Evolutionary conservation across 2,113 vertebrate species (phyloP).

Genomic region (Pomatostomus ruficeps): DNA sequence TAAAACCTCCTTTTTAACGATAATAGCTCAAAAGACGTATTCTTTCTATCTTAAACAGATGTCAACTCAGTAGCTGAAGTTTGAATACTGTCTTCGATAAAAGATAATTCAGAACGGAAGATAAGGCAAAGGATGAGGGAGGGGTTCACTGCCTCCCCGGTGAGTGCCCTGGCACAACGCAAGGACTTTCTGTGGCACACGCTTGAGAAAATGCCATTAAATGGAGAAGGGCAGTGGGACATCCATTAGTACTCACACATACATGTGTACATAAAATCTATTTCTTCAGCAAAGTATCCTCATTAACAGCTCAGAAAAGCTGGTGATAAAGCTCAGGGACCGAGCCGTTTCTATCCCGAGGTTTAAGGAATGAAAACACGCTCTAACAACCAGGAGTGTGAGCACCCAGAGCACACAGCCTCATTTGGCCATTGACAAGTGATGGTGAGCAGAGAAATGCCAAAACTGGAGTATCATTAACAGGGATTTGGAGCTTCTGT

Average conservation of each 20-base stretch:
- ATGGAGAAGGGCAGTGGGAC: background rate
- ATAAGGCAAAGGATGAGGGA: background rate
- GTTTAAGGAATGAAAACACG: background rate
- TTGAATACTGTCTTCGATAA: background rate
- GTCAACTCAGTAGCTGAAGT: background rate
- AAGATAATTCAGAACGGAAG: background rate
- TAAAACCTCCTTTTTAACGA: background rate
- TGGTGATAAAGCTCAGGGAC: background rate
- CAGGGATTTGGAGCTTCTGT: background rate
- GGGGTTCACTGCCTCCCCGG: background rate
- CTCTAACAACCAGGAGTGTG: background rate
- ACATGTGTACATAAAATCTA: no score
- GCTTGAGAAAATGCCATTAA: background rate
- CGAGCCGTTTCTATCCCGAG: background rate
- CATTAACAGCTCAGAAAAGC: background rate
- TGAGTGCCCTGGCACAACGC: background rate
- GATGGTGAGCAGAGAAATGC: background rate
- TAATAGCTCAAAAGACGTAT: background rate
- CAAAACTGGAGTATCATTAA: background rate
- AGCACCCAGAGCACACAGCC: fast-evolving
- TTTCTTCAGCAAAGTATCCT: no score
- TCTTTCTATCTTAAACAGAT: background rate
- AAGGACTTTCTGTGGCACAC: background rate
- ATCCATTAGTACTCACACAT: background rate
- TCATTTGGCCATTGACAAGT: background rate